Conservation (phyloP, 1,140 invertebrate species). For the Asobara japonica region DNA sequence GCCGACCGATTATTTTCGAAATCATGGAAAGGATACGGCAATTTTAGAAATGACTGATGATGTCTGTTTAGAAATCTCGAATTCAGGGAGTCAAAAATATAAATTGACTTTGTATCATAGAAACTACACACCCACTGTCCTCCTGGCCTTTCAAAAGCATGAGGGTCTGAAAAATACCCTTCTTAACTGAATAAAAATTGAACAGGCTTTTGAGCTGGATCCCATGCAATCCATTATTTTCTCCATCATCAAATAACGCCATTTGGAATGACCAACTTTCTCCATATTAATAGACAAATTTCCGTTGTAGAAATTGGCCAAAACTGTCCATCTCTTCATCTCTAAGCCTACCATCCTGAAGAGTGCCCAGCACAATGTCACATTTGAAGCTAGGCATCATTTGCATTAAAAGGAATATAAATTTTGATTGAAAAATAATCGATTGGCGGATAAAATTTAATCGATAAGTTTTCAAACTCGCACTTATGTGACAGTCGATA, state of each 20-base stretch:
- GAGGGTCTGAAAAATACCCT: not conserved
- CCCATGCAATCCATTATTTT: not conserved
- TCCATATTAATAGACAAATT: not conserved
- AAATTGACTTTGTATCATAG: constrained; percentile 5
- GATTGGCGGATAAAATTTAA: no score
- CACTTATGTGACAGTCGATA: no score
- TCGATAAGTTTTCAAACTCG: no score
- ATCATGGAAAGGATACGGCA: constrained; percentile 11
- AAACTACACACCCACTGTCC: constrained; percentile 4
- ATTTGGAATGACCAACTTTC: not conserved
- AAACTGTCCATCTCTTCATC: not conserved
- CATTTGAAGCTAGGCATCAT: no score
- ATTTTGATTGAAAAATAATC: no score
- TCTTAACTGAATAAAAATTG: not conserved
- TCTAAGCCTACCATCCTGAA: not conserved
- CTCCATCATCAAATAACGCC: no score
- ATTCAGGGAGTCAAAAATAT: constrained; percentile 18
- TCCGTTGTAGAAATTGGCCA: not conserved
- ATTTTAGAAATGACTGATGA: not conserved
- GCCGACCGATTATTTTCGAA: not conserved
- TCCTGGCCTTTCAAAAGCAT: not conserved
- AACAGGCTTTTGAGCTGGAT: not conserved
- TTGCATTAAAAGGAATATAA: no score
- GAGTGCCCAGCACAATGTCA: not conserved
- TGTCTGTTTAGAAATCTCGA: not conserved